Evolutionary conservation across 1,140 invertebrate genomes (phyloP).

Genomic region (Argopecten irradians): DNA sequence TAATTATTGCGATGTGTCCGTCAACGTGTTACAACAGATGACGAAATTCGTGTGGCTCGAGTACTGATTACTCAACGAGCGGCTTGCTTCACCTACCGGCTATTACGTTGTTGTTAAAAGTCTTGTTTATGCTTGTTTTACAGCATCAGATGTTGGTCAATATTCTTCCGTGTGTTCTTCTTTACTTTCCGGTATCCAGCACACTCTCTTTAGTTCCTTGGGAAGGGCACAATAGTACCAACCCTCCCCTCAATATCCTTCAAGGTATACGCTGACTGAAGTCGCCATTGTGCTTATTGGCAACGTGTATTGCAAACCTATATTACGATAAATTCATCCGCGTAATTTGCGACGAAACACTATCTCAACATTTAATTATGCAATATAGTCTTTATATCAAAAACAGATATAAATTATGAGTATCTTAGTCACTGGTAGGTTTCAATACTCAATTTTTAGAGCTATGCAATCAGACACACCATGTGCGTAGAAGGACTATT

Average conservation of each 20-base stretch:
- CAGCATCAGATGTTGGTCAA: slow-evolving; percentile 8
- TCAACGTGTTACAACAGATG: slow-evolving; percentile 35
- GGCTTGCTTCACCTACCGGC: not conserved
- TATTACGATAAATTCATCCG: slow-evolving; percentile 3
- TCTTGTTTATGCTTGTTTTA: slow-evolving; percentile 1
- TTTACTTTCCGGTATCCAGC: slow-evolving; percentile 27
- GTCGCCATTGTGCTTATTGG: slow-evolving; percentile 53
- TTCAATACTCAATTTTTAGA: not conserved
- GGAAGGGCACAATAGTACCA: slow-evolving; percentile 52
- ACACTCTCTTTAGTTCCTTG: slow-evolving; percentile 46
- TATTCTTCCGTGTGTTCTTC: slow-evolving; percentile 24
- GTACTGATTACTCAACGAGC: slow-evolving; percentile 19
- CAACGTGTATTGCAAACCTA: slow-evolving; percentile 48
- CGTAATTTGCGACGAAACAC: slow-evolving; percentile 8
- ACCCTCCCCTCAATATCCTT: slow-evolving; percentile 48
- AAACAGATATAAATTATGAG: not conserved
- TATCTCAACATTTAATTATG: not conserved
- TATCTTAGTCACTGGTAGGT: not conserved
- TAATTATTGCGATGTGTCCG: slow-evolving; percentile 38
- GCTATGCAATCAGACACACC: not conserved
- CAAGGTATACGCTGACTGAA: slow-evolving; percentile 3
- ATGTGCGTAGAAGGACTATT: slow-evolving; percentile 14
- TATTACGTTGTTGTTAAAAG: slow-evolving; percentile 30
- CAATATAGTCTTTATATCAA: not conserved
- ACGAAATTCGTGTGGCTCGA: slow-evolving; percentile 40